A percentile compares a stretch with the other conserved stretches of the same genome.
These are phyloP conservation scores for Lethocerus indicus DNA, from an alignment of 1,140 invertebrate species.

Conservation along the genomic window DNA sequence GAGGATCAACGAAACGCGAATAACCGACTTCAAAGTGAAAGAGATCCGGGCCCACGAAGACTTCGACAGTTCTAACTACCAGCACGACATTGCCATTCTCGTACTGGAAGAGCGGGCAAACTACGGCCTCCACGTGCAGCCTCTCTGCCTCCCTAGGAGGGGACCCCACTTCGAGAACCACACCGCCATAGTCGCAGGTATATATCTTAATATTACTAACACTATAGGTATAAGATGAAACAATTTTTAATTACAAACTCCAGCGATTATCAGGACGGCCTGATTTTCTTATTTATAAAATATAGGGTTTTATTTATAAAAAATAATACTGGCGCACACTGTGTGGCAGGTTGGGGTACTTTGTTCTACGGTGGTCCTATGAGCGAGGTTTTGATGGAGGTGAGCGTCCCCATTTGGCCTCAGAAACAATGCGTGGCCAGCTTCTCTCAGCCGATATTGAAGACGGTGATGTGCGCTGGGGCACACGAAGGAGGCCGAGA, in stretches of 20 bases:
- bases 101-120: constrained; percentile 43
- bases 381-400: constrained; percentile 55
- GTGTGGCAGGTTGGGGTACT: constrained; percentile 48
- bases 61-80: constrained; percentile 47
- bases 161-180: constrained; percentile 19
- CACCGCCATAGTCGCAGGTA: constrained; percentile 18
- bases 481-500: constrained; percentile 51
- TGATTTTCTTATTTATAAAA: not conserved
- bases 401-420: constrained; percentile 62
- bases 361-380: constrained; percentile 39
- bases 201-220: not conserved
- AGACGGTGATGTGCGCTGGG: constrained; percentile 54
- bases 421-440: constrained; percentile 43
- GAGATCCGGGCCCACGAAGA: constrained; percentile 37
- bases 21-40: constrained; percentile 15
- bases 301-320: not conserved
- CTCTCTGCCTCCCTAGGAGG: constrained; percentile 49
- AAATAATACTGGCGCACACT: not conserved
- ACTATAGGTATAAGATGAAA: not conserved
- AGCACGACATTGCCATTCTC: constrained; percentile 68
- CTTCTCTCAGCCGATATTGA: constrained; percentile 40
- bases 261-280: not conserved
- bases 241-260: not conserved
- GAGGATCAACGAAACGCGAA: constrained; percentile 13
- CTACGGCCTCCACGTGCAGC: constrained; percentile 35